phyloP scores from a whole-genome alignment of 2,888 invertebrate genomes.

The Tinea semifulvella region DNA sequence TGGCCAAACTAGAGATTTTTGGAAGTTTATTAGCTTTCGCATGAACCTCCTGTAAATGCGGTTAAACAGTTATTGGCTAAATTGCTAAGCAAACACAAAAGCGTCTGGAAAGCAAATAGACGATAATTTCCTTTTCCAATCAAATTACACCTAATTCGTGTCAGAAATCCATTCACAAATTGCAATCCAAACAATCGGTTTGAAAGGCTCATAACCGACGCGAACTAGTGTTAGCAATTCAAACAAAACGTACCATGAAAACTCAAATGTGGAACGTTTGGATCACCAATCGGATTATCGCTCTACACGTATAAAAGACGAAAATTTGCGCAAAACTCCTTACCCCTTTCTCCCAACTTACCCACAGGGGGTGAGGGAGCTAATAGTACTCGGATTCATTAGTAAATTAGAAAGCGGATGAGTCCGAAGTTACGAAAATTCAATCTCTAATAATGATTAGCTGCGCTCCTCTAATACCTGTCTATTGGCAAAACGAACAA shows the following conservation, averaged over 20 bases:
- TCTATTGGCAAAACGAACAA: conserved; percentile 39
- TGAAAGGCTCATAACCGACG: conserved; percentile 9
- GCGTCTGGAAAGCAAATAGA: conserved; percentile 7
- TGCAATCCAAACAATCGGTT: conserved; percentile 17
- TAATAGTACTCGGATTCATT: conserved; percentile 67
- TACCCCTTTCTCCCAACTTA: conserved; percentile 42
- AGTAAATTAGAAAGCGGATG: conserved; percentile 68
- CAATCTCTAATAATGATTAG: conserved; percentile 68
- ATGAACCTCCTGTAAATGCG: neutral
- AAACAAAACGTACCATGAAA: conserved; percentile 41
- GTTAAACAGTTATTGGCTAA: neutral
- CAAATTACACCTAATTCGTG: conserved; percentile 14
- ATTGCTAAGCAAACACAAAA: conserved; percentile 1
- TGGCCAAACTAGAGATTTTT: too few relatives aligned
- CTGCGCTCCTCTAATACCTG: conserved; percentile 45
- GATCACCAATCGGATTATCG: conserved; percentile 64
- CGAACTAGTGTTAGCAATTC: conserved; percentile 12
- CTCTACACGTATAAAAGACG: conserved; percentile 64
- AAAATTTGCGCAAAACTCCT: conserved; percentile 48
- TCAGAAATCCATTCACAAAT: conserved; percentile 16
- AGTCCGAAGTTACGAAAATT: conserved; percentile 68
- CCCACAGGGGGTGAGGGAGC: conserved; percentile 26
- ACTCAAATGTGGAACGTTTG: conserved; percentile 59
- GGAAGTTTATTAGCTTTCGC: too few relatives aligned
- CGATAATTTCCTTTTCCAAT: conserved; percentile 14